A percentile compares a stretch with the other conserved stretches of the same genome.
phyloP scores from a whole-genome alignment of 2,888 invertebrate species.

The Oscheius sp. region DNA sequence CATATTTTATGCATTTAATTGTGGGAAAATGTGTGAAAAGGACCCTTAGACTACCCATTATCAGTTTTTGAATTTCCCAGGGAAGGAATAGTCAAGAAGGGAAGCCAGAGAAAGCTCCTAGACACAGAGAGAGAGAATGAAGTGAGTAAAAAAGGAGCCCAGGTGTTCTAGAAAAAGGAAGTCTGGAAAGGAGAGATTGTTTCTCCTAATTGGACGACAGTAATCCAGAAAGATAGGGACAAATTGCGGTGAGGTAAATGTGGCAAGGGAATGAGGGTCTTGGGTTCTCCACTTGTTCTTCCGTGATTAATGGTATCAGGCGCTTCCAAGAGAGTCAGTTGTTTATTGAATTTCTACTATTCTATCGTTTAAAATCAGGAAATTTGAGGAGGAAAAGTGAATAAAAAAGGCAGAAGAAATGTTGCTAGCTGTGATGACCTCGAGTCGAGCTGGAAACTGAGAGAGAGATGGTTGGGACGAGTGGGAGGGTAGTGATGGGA shows the following conservation, averaged over 20 bases:
- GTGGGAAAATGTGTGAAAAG: too few relatives aligned
- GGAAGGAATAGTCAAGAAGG: too few relatives aligned
- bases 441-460: too few relatives aligned
- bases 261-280: too few relatives aligned
- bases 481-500: conserved; percentile 14
- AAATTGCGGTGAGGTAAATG: too few relatives aligned
- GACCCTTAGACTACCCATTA: too few relatives aligned
- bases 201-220: background rate
- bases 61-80: too few relatives aligned
- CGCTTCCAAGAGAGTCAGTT: conserved; percentile 4
- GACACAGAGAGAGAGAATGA: background rate
- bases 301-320: conserved; percentile 19
- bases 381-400: background rate
- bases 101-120: too few relatives aligned
- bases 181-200: background rate
- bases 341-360: conserved; percentile 2
- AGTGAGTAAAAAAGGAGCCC: background rate
- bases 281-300: conserved; percentile 15
- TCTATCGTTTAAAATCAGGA: background rate
- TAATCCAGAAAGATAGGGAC: too few relatives aligned
- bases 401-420: background rate
- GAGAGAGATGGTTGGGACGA: conserved; percentile 10
- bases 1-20: too few relatives aligned
- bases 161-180: background rate
- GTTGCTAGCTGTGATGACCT: background rate